Percentiles rank a stretch among this genome's conserved stretches.
Evolutionary conservation across 2,888 invertebrate species (phyloP).

Genomic region (Quadroppia sp.): DNA sequence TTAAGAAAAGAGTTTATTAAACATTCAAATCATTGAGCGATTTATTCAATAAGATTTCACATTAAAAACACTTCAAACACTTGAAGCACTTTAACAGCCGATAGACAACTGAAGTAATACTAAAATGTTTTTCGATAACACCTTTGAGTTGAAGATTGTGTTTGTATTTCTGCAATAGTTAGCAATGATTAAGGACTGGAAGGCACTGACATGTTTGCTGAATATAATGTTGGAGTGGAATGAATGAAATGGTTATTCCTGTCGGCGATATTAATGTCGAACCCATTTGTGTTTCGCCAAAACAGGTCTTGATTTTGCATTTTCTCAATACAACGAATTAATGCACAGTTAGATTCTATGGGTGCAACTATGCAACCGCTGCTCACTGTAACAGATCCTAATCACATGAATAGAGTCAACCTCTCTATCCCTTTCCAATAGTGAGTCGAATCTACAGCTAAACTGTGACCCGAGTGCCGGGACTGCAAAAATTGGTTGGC

Average conservation of each 20-base stretch:
- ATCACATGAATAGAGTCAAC: too few species aligned
- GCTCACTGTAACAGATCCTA: not conserved
- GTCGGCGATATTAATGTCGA: slow-evolving; percentile 3
- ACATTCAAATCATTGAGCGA: too few species aligned
- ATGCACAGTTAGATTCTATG: not conserved
- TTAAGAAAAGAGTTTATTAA: too few species aligned
- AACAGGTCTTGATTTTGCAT: slow-evolving; percentile 3
- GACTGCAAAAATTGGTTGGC: slow-evolving; percentile 7
- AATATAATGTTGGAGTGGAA: not conserved
- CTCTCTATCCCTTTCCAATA: not conserved
- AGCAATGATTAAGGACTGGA: not conserved
- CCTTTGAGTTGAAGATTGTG: too few species aligned
- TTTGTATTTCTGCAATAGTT: too few species aligned
- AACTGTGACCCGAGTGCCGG: slow-evolving; percentile 17
- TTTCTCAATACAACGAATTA: not conserved
- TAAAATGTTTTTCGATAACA: too few species aligned
- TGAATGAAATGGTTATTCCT: not conserved
- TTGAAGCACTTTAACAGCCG: too few species aligned
- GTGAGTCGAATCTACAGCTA: not conserved
- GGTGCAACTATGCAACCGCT: slow-evolving; percentile 9
- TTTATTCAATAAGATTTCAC: too few species aligned
- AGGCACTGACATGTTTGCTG: slow-evolving; percentile 1
- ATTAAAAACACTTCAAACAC: too few species aligned
- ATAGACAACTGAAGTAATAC: too few species aligned
- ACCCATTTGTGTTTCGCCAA: slow-evolving; percentile 17